Evolutionary conservation across 2,797 vertebrate genomes (phyloP).

Genomic region (Rhynchonycteris naso): DNA sequence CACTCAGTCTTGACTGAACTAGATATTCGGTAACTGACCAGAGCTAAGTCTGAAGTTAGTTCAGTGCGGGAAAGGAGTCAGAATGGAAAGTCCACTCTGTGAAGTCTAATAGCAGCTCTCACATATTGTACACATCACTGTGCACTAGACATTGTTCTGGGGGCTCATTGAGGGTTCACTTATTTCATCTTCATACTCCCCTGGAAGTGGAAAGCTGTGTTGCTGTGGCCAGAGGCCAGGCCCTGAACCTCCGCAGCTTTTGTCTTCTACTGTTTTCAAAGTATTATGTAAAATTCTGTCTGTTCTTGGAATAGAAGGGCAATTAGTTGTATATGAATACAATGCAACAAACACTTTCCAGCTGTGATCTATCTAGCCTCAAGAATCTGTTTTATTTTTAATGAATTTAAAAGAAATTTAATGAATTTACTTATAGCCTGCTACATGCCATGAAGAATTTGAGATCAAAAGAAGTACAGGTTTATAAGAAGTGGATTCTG

Average conservation of each 20-base stretch:
- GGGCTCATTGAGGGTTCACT: not conserved
- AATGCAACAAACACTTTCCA: conserved; percentile 23
- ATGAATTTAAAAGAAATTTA: conserved; percentile 1
- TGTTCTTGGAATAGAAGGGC: not conserved
- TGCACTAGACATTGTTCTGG: not conserved
- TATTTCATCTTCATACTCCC: not conserved
- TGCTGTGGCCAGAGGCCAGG: not conserved
- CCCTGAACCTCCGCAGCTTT: not conserved
- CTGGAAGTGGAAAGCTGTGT: not conserved
- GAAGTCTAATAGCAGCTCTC: not conserved
- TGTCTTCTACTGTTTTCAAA: not conserved
- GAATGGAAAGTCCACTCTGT: not conserved
- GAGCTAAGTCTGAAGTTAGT: not conserved
- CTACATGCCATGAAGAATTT: not conserved
- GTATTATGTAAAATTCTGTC: not conserved
- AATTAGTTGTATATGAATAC: not conserved
- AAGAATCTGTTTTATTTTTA: conserved; percentile 36
- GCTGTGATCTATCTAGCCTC: not conserved
- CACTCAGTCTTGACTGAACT: not conserved
- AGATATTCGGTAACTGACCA: not conserved
- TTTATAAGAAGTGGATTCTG: not conserved
- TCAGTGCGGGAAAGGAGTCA: not conserved
- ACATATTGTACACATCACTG: not conserved
- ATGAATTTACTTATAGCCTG: conserved; percentile 34
- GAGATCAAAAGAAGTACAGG: not conserved